These are phyloP conservation scores for Mesorhabditis spiculigera DNA, from an alignment of 2,888 invertebrate species.

Conservation along the genomic window DNA sequence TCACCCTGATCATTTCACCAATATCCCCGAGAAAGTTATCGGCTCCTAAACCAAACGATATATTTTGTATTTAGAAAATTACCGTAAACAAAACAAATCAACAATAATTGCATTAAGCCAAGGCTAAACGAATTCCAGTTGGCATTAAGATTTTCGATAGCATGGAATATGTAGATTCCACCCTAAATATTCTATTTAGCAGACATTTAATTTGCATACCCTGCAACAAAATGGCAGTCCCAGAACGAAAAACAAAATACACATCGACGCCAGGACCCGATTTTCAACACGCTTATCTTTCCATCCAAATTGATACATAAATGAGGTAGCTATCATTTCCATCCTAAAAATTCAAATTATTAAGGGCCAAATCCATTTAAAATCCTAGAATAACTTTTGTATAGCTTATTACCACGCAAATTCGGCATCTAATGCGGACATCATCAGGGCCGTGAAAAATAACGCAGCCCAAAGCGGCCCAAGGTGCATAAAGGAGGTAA, in stretches of 20 bases:
- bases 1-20: conserved; percentile 31
- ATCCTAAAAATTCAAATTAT: conserved; percentile 33
- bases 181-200: conserved; percentile 29
- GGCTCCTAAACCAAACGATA: conserved; percentile 25
- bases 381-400: not conserved
- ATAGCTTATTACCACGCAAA: conserved; percentile 29
- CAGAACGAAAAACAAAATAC: conserved; percentile 46
- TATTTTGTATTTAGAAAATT: not conserved
- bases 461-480: conserved; percentile 52
- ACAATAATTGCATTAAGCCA: conserved; percentile 39
- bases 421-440: conserved; percentile 44
- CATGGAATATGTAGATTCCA: conserved; percentile 54
- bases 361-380: conserved; percentile 6
- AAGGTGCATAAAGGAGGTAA: conserved; percentile 49
- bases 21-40: conserved; percentile 51
- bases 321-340: conserved; percentile 52
- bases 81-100: conserved; percentile 53
- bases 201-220: conserved; percentile 21
- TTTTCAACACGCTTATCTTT: conserved; percentile 48
- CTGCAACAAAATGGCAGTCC: conserved; percentile 52
- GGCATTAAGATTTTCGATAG: conserved; percentile 54
- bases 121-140: conserved; percentile 55
- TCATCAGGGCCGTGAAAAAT: conserved; percentile 48
- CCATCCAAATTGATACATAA: conserved; percentile 48
- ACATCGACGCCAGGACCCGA: conserved; percentile 40